Evolutionary conservation across 2,113 vertebrate genomes (phyloP).

Genomic region (Emydocephalus ijimae): DNA sequence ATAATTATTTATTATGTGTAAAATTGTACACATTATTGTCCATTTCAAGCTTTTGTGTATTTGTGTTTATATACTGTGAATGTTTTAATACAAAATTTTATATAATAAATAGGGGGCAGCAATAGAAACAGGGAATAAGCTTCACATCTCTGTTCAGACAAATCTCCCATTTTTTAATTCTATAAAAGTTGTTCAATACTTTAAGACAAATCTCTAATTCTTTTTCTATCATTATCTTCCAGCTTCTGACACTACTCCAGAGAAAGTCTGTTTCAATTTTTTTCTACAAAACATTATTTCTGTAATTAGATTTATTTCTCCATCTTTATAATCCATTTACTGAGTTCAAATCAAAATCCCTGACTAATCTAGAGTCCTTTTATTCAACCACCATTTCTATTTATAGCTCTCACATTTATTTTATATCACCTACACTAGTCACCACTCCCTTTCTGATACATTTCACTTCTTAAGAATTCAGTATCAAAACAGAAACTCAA

Average conservation of each 20-base stretch:
- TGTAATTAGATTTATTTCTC: background rate
- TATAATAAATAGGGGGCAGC: background rate
- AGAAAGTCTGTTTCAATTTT: background rate
- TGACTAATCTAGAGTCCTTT: background rate
- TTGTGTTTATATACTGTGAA: background rate
- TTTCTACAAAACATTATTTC: background rate
- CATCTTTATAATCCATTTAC: background rate
- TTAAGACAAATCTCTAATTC: background rate
- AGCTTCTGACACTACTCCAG: background rate
- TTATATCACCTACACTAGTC: background rate
- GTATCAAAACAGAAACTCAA: background rate
- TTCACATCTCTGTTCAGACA: background rate
- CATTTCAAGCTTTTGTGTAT: background rate
- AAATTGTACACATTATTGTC: conserved; percentile 24
- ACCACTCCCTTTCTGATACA: background rate
- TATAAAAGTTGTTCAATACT: background rate
- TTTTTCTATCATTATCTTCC: background rate
- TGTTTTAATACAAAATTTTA: background rate
- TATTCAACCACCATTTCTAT: background rate
- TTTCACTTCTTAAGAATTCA: background rate
- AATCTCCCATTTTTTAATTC: background rate
- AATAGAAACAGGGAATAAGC: too few relatives aligned
- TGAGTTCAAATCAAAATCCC: background rate
- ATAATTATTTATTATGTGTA: background rate
- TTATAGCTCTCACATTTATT: background rate